These are phyloP conservation scores for Napeogenes sylphis DNA, from an alignment of 2,888 invertebrate species.

Conservation along the genomic window DNA sequence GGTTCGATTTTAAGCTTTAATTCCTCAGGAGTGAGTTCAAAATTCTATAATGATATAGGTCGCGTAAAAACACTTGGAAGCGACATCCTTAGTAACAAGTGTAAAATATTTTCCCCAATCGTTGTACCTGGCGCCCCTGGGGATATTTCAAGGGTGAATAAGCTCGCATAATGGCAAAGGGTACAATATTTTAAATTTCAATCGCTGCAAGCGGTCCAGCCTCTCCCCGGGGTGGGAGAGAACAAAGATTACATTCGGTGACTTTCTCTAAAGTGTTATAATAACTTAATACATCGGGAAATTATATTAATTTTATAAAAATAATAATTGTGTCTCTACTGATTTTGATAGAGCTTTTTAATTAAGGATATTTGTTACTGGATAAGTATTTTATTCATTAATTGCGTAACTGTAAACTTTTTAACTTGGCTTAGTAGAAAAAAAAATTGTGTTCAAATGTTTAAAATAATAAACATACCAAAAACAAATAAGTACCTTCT, in stretches of 20 bases:
- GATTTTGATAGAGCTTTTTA: background rate
- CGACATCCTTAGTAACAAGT: slow-evolving; percentile 77
- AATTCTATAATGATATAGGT: slow-evolving; percentile 40
- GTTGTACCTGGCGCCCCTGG: slow-evolving; percentile 75
- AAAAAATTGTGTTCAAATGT: too few species aligned
- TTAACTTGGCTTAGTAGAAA: too few species aligned
- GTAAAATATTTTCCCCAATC: slow-evolving; percentile 78
- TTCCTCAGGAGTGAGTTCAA: slow-evolving; percentile 35
- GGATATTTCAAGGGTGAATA: slow-evolving; percentile 80
- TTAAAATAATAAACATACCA: too few species aligned
- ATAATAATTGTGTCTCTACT: background rate
- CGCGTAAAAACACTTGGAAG: slow-evolving; percentile 58
- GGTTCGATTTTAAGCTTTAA: slow-evolving; percentile 47
- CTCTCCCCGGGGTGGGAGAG: slow-evolving; percentile 56
- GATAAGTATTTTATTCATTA: too few species aligned
- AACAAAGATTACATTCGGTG: slow-evolving; percentile 72
- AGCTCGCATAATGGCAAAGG: slow-evolving; percentile 78
- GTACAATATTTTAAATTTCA: slow-evolving; percentile 79
- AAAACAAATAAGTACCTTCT: too few species aligned
- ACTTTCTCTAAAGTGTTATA: slow-evolving; percentile 68
- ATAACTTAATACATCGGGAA: slow-evolving; percentile 61
- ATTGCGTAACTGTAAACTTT: too few species aligned
- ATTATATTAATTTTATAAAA: slow-evolving; percentile 32
- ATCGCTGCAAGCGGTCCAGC: slow-evolving; percentile 76
- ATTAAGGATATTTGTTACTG: background rate